Evolutionary conservation across 2,113 vertebrate species (phyloP).

Genomic region (Hippocampus comes): DNA sequence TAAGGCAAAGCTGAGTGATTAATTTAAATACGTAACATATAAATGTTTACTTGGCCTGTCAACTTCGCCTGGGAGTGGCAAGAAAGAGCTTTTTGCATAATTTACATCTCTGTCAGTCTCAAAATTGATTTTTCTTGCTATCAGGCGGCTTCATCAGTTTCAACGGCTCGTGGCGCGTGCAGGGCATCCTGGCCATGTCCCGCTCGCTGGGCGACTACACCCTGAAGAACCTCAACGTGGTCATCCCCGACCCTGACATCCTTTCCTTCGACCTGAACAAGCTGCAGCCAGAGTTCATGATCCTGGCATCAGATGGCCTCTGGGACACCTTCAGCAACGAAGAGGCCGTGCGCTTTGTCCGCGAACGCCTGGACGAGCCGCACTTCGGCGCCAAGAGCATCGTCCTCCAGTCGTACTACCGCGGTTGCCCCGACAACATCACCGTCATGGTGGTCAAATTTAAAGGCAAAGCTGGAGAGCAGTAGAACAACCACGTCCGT

Average conservation of each 20-base stretch:
- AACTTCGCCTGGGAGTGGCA: too few species aligned
- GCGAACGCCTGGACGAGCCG: slow-evolving; percentile 91
- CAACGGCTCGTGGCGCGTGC: slow-evolving; percentile 96
- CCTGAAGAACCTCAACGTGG: slow-evolving; percentile 94
- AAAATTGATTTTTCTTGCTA: not conserved
- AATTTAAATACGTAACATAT: too few species aligned
- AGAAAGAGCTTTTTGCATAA: too few species aligned
- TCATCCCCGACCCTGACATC: slow-evolving; percentile 92
- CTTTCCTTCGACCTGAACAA: slow-evolving; percentile 95
- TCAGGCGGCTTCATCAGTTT: slow-evolving; percentile 98
- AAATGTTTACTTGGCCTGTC: too few species aligned
- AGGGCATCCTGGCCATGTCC: slow-evolving; percentile 98
- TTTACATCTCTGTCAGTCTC: too few species aligned
- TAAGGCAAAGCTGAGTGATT: too few species aligned
- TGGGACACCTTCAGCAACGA: slow-evolving; percentile 99
- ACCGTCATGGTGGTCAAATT: slow-evolving; percentile 99
- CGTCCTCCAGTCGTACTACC: slow-evolving; percentile 96
- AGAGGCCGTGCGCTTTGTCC: slow-evolving; percentile 94
- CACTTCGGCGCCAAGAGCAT: slow-evolving; percentile 98
- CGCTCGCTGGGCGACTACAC: slow-evolving; percentile 95
- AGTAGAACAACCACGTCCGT: slow-evolving; percentile 59
- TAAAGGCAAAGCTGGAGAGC: slow-evolving; percentile 82
- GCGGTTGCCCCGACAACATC: slow-evolving; percentile 97
- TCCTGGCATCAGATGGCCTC: slow-evolving; percentile 93
- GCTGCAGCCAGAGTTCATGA: slow-evolving; percentile 97